Evolutionary conservation across 2,113 vertebrate species (phyloP), one percentile per base, ranked within the genome.

Genomic region (Brachirus orientalis): DNA sequence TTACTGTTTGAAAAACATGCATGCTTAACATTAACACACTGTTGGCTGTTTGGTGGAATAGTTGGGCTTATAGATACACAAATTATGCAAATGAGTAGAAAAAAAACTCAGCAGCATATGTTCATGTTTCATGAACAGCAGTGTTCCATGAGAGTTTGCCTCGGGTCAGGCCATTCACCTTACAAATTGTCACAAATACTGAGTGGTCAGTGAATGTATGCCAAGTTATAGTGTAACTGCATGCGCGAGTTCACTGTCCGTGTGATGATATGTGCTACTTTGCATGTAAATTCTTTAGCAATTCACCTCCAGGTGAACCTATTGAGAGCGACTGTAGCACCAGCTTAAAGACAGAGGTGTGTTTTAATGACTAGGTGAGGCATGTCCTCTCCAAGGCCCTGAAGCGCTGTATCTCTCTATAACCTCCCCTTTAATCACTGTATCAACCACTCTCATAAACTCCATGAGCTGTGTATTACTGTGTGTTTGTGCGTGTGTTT

Each of bases 341-440:
- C 63, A 73, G 80, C 85, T 90, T 85, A 77, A 90, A 90, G 88
- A 91, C 86, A 89, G 89, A 86, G 86, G 89, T 86, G 86, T 88
- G 86, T 88, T 91, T 91, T 90, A 90, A 89, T 88, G 88, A 86
- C 87, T 53, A 87, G 89, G 86, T 84, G 82, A 92, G 88, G 84
- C 90, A 86, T 75, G 90, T 91, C 89, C 86, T 89, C 84, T 88
- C 86, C 89, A 90, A 91, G 89, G 90, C 85, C 91, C 91, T 84
- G 82, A 60, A 92, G 89, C 91, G 68, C 87, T 88, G 87, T 77
- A 83, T 92, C 85, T 72, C 85, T 86, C 85, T 78, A 28, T 28
- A 77, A 87, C 90, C 90, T 90, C 91, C 92, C 91, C 91, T 91
- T 92, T 92, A 93, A 93, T 93, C 92, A 93, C 89, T 84, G 84